These are phyloP conservation scores for Sterrhoptilus dennistouni DNA, from an alignment of 2,113 vertebrate species.

Conservation along the genomic window DNA sequence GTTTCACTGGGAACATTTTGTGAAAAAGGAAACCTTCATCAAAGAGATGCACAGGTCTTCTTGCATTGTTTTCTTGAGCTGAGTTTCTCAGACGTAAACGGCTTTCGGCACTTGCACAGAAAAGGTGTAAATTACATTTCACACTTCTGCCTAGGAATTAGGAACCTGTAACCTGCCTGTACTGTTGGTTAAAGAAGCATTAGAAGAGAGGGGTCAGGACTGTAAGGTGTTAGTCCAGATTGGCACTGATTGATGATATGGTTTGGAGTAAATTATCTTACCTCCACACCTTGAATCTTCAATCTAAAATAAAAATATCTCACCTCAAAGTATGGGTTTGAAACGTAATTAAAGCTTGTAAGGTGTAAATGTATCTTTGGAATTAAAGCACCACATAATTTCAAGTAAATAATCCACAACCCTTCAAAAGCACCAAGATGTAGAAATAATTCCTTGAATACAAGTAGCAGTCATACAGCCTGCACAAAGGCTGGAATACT, in stretches of 20 bases:
- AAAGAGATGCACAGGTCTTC: neutral
- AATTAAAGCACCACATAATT: neutral
- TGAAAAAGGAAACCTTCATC: neutral
- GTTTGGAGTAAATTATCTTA: conserved; percentile 7
- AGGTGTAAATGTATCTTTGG: neutral
- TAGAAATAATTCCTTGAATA: neutral
- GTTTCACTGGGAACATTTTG: neutral
- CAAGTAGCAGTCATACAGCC: neutral
- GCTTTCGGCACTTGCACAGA: neutral
- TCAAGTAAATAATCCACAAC: conserved; percentile 7
- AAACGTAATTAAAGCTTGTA: conserved; percentile 26
- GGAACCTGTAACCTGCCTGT: neutral
- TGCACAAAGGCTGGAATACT: neutral
- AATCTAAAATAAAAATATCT: conserved; percentile 9
- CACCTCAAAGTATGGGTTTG: neutral
- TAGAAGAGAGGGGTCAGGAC: neutral
- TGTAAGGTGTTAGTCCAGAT: neutral
- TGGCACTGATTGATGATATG: neutral
- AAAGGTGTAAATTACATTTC: conserved; percentile 59
- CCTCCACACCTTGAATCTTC: conserved; percentile 16
- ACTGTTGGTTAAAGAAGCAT: conserved; percentile 11
- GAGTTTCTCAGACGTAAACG: neutral
- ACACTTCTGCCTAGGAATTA: neutral
- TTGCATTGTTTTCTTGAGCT: neutral
- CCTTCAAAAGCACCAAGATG: neutral